phyloP scores from a whole-genome alignment of 2,888 invertebrate species.

The Onchidella celtica region DNA sequence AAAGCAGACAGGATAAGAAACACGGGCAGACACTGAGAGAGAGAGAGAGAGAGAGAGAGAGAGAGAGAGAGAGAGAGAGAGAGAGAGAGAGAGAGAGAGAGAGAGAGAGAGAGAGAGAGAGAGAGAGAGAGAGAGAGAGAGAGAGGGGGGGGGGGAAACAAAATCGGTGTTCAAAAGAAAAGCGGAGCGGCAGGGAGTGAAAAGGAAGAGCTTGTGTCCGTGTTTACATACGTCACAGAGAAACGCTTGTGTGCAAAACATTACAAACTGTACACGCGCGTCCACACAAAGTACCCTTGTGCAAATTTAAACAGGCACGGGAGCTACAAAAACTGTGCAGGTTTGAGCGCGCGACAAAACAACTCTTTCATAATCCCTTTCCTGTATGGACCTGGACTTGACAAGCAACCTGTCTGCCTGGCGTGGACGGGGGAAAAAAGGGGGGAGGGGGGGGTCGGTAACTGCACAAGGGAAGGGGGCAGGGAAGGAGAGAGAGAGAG shows the following conservation, averaged over 20 bases:
- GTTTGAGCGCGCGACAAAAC: no score
- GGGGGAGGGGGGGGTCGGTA: not conserved
- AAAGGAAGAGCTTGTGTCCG: no score
- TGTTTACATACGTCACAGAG: no score
- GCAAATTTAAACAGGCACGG: no score
- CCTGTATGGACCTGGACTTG: no score
- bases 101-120: slow-evolving; percentile 18
- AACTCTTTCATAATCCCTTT: no score
- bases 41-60: slow-evolving; percentile 22
- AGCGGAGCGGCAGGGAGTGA: not conserved
- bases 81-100: not conserved
- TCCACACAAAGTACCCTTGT: no score
- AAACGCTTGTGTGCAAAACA: no score
- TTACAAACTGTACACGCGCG: no score
- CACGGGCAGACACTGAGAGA: not conserved
- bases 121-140: slow-evolving; percentile 39
- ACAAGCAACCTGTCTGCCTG: no score
- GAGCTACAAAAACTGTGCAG: no score
- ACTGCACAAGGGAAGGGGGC: not conserved
- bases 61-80: slow-evolving; percentile 7
- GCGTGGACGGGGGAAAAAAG: not conserved
- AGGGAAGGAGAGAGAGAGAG: slow-evolving; percentile 2
- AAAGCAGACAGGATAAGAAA: no score
- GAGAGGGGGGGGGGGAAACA: slow-evolving; percentile 38
- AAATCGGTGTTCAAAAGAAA: slow-evolving; percentile 5